phyloP scores from a whole-genome alignment of 2,888 invertebrate genomes.

The Morinoia aosen region DNA sequence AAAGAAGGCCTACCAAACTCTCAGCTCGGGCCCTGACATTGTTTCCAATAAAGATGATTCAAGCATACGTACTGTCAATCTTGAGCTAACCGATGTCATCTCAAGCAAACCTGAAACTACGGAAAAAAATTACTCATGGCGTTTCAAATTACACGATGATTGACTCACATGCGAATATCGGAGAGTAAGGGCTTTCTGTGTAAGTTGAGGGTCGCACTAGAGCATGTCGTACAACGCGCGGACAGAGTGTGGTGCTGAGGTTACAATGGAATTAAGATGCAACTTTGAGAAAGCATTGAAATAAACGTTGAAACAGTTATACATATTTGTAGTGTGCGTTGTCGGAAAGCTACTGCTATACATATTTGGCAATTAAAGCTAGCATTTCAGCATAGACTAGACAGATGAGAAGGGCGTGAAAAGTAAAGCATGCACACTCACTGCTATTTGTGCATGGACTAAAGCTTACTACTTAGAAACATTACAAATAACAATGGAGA shows the following conservation, averaged over 20 bases:
- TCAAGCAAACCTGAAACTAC: too few relatives aligned
- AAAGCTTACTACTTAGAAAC: background rate
- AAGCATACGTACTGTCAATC: too few relatives aligned
- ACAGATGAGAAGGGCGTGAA: background rate
- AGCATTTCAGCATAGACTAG: background rate
- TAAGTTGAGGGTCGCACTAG: too few relatives aligned
- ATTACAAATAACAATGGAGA: background rate
- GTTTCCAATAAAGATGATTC: too few relatives aligned
- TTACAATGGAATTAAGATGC: background rate
- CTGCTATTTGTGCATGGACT: background rate
- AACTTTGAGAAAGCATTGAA: background rate
- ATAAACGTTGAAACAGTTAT: background rate
- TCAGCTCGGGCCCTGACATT: too few relatives aligned
- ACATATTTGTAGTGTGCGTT: background rate
- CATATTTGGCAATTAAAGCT: background rate
- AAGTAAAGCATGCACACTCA: background rate
- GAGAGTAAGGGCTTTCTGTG: too few relatives aligned
- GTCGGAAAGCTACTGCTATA: background rate
- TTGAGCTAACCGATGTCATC: too few relatives aligned
- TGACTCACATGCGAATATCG: too few relatives aligned
- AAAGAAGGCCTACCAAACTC: too few relatives aligned
- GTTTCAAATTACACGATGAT: too few relatives aligned
- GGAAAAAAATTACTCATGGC: too few relatives aligned
- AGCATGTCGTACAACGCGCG: too few relatives aligned
- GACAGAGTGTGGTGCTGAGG: background rate